phyloP scores from a whole-genome alignment of 53 echinoderm and acorn worm species.

The Paelopatides confundens region DNA sequence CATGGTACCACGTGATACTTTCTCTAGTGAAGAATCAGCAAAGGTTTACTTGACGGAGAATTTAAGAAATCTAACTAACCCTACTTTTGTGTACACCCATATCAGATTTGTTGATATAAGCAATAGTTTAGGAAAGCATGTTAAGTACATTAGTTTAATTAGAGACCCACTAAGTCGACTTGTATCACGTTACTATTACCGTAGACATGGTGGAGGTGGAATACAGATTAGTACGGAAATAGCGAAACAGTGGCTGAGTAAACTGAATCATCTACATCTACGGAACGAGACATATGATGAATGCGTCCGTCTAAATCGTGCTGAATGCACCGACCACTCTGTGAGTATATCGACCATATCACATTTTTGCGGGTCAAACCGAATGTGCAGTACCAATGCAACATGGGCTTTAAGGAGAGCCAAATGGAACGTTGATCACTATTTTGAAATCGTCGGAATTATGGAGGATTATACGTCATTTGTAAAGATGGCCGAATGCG shows the following conservation, averaged over 20 bases:
- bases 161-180: slow-evolving; percentile 8
- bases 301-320: slow-evolving; percentile 5
- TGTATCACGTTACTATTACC: slow-evolving; percentile 12
- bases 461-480: slow-evolving; percentile 40
- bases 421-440: not conserved
- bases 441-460: slow-evolving; percentile 4
- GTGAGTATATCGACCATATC: not conserved
- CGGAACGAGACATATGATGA: slow-evolving; percentile 16
- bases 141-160: not conserved
- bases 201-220: not conserved
- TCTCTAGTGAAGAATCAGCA: not conserved
- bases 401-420: slow-evolving; percentile 1
- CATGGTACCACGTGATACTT: not conserved
- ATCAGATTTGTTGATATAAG: not conserved
- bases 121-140: not conserved
- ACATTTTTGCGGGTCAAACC: slow-evolving; percentile 22
- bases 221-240: not conserved
- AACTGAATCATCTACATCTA: not conserved
- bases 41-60: not conserved
- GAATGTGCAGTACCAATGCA: not conserved
- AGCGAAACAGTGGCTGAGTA: not conserved
- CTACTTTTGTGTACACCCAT: not conserved
- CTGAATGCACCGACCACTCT: not conserved
- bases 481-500: not conserved
- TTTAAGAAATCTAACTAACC: not conserved